phyloP scores from a whole-genome alignment of 2,797 vertebrate genomes.

The Craterocephalus amniculus region DNA sequence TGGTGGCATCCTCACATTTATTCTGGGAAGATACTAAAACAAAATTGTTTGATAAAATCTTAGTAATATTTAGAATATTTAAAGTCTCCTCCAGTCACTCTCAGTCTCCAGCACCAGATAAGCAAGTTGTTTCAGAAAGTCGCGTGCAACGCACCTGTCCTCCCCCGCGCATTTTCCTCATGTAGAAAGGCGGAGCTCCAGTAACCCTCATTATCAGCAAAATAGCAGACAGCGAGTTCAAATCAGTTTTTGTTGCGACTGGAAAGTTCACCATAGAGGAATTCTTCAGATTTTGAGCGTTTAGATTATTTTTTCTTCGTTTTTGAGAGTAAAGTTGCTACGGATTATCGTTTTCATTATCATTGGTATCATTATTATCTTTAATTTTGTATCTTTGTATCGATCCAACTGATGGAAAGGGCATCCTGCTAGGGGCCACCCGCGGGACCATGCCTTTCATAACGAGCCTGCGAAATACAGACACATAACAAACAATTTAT shows the following conservation, averaged over 20 bases:
- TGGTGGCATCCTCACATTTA: background rate
- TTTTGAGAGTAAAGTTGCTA: background rate
- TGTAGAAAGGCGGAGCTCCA: background rate
- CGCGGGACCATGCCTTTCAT: conserved; percentile 53
- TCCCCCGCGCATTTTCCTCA: background rate
- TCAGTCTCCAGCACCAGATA: background rate
- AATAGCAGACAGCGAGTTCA: background rate
- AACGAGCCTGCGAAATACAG: background rate
- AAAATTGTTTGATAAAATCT: background rate
- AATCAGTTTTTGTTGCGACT: rapidly evolving
- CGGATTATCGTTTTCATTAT: background rate
- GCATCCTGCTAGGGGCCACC: conserved; percentile 48
- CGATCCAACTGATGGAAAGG: conserved; percentile 57
- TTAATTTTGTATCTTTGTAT: background rate
- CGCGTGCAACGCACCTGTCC: conserved; percentile 38
- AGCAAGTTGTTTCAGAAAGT: background rate
- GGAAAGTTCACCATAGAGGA: rapidly evolving
- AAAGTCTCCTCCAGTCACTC: background rate
- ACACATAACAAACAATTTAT: conserved; percentile 25
- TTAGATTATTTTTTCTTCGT: background rate
- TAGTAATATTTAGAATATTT: background rate
- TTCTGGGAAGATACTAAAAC: background rate
- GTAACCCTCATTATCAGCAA: background rate
- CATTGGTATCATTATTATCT: too few species aligned
- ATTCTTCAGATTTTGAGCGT: background rate